These are phyloP conservation scores for Protomyctophum bolini DNA, from an alignment of 2,113 vertebrate species.

Conservation along the genomic window DNA sequence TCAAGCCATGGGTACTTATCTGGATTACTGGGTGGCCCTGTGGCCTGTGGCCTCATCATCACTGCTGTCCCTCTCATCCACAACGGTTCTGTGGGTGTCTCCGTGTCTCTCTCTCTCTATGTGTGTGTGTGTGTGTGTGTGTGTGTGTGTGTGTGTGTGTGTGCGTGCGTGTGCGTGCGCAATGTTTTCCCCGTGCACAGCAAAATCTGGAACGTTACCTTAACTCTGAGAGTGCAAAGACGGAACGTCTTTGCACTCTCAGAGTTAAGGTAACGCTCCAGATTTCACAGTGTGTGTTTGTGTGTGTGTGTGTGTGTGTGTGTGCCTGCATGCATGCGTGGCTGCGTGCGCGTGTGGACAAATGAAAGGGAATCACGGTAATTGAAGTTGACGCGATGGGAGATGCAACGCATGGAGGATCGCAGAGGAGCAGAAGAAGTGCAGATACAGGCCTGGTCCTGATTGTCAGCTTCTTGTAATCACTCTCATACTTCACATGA, in stretches of 20 bases:
- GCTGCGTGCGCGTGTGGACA: slow-evolving; percentile 13
- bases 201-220: too few species aligned
- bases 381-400: slow-evolving; percentile 51
- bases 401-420: slow-evolving; percentile 30
- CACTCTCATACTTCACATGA: slow-evolving; percentile 38
- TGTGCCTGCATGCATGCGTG: neutral
- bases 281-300: neutral
- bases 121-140: slow-evolving; percentile 5
- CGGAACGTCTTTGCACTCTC: too few species aligned
- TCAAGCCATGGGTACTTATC: slow-evolving; percentile 41
- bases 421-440: slow-evolving; percentile 33
- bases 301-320: neutral
- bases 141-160: neutral
- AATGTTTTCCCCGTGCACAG: too few species aligned
- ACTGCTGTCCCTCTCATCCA: slow-evolving; percentile 61
- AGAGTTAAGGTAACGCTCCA: too few species aligned
- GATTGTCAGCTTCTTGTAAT: slow-evolving; percentile 57
- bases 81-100: slow-evolving; percentile 32
- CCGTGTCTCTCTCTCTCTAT: slow-evolving; percentile 6
- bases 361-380: slow-evolving; percentile 67
- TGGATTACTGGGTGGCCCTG: slow-evolving; percentile 48
- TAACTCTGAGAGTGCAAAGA: too few species aligned
- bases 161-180: neutral
- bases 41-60: slow-evolving; percentile 48
- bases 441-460: slow-evolving; percentile 50